These are phyloP conservation scores for Drosophila kohkoa DNA, from an alignment of 1,140 invertebrate genomes.

Conservation along the genomic window DNA sequence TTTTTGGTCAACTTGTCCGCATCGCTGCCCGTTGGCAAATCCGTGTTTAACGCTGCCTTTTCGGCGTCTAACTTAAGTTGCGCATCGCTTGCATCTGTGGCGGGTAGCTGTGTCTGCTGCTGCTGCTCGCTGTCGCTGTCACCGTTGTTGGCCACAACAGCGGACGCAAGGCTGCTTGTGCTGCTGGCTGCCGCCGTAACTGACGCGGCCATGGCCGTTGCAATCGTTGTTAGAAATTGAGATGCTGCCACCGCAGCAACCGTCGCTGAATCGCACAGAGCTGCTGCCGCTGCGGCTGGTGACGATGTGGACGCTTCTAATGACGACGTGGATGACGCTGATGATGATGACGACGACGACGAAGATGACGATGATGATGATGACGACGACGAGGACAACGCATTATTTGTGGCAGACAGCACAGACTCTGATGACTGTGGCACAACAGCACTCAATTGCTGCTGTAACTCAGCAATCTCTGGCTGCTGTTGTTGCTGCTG, in stretches of 20 bases:
- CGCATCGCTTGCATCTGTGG: slow-evolving; percentile 44
- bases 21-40: slow-evolving; percentile 45
- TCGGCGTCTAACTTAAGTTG: slow-evolving; percentile 42
- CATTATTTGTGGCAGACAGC: slow-evolving; percentile 37
- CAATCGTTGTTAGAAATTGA: slow-evolving; percentile 62
- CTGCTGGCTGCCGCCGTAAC: slow-evolving; percentile 68
- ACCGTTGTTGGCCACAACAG: slow-evolving; percentile 33
- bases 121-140: slow-evolving; percentile 36
- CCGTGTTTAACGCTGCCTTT: slow-evolving; percentile 38
- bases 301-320: slow-evolving; percentile 47
- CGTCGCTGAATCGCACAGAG: slow-evolving; percentile 72
- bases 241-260: slow-evolving; percentile 62
- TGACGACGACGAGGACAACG: slow-evolving; percentile 47
- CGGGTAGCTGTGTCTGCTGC: slow-evolving; percentile 37
- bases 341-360: slow-evolving; percentile 49
- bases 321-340: slow-evolving; percentile 47
- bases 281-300: slow-evolving; percentile 44
- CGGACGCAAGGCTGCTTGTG: slow-evolving; percentile 55
- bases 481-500: slow-evolving; percentile 63
- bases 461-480: slow-evolving; percentile 75
- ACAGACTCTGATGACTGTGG: slow-evolving; percentile 54
- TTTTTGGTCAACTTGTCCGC: slow-evolving; percentile 71
- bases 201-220: slow-evolving; percentile 66
- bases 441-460: slow-evolving; percentile 69
- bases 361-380: neutral